These are phyloP conservation scores for Drosophila koepferae DNA, from an alignment of 2,888 invertebrate genomes.

Conservation along the genomic window DNA sequence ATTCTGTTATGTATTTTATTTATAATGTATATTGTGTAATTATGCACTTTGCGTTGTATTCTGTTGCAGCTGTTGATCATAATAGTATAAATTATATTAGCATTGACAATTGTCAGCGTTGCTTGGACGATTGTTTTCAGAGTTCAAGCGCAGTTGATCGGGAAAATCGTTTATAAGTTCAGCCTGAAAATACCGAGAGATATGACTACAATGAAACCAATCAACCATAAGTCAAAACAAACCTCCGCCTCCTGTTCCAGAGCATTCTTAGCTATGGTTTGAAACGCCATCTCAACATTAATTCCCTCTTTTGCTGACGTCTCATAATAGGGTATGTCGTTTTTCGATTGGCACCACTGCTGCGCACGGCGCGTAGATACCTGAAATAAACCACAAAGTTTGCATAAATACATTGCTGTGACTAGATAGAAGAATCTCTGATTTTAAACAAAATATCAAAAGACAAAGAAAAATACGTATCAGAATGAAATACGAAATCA, in stretches of 20 bases:
- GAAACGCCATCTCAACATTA: slow-evolving; percentile 99
- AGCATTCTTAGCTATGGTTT: slow-evolving; percentile 99
- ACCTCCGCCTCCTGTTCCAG: slow-evolving; percentile 96
- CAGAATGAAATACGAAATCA: too few species aligned
- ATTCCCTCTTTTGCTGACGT: slow-evolving; percentile 99
- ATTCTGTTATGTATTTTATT: slow-evolving; percentile 57
- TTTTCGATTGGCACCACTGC: slow-evolving; percentile 99
- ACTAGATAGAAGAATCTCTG: not conserved
- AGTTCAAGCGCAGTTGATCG: slow-evolving; percentile 95
- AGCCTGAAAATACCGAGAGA: slow-evolving; percentile 85
- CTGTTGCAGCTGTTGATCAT: slow-evolving; percentile 37
- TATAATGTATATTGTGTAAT: slow-evolving; percentile 70
- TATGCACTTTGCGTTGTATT: slow-evolving; percentile 64
- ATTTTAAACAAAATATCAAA: not conserved
- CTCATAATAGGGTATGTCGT: slow-evolving; percentile 99
- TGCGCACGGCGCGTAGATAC: slow-evolving; percentile 96
- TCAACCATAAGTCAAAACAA: not conserved
- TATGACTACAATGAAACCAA: not conserved
- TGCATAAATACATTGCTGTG: not conserved
- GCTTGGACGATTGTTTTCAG: slow-evolving; percentile 90
- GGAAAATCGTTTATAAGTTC: slow-evolving; percentile 99
- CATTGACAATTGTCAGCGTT: slow-evolving; percentile 92
- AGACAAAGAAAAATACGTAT: not conserved
- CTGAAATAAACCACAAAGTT: slow-evolving; percentile 78
- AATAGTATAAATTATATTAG: slow-evolving; percentile 86